Evolutionary conservation across 2,888 invertebrate genomes (phyloP), one percentile per base, ranked within the genome.

Genomic region (Platerodrilus igneus): DNA sequence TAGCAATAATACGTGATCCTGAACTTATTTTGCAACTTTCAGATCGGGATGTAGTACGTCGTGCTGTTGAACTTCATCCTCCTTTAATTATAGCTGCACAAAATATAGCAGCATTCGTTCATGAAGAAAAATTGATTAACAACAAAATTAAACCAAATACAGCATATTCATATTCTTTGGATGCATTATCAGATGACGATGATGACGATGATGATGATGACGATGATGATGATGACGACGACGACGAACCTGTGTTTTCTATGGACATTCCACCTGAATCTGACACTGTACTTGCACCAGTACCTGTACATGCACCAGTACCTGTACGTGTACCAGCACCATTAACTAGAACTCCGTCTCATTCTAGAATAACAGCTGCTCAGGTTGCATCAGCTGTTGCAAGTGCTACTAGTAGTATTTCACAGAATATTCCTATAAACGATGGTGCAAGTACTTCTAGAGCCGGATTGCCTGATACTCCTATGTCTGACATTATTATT

Each of bases 1-100:
- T 86, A 17, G 83, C 86, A 1, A 79, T 87, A 51, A 71, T 88
- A 8, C 83, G 83, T 58, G 86, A 87, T 62, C 81, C 83, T 10
- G 83, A 86, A 54, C 66, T 88, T n/a, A 69, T 88, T 48, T 76
- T 79, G 1, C 80, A 85, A 8, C 69, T 87, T 38, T 77, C 79
- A 1, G 83, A 83, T 57, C 71, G 77, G 1, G 77, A 78, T 45
- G 81, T 80, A 6, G 78, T 85, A 55, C 70, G 78, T 51, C 76
- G 83, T 44, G 76, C 84, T 3, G 77, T 82, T 1, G 74, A 77
- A 35, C 72, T 76, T 0, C 83, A 86, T 57, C 87, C 86, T 1
- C 74, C 78, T 17, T 68, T 88, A 39, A 77, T 82, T 0, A 78
- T 79, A 45, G 86, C 84, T 1, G 75, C 84, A 5, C 73, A 78